Base-by-base conservation (phyloP, 2,797 vertebrate genomes). In the Platalea minor region DNA sequence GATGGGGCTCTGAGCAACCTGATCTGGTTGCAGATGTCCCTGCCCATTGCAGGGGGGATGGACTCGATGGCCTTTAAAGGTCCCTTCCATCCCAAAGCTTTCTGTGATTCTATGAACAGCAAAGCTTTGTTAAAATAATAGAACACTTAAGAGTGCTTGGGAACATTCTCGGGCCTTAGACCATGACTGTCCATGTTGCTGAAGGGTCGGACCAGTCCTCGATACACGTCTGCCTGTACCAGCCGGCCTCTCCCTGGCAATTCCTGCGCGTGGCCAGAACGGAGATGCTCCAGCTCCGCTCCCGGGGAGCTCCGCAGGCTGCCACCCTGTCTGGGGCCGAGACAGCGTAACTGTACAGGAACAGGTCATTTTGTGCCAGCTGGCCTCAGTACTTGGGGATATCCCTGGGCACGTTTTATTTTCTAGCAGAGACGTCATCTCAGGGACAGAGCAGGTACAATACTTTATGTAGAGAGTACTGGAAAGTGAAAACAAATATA, bases 221-320 rank as follows among this genome's bases (percentile, higher is more conserved):
- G 2, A 23, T 11, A 20, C 4, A 3, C 3, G 5, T 24, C n/a
- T 29, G 48, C 48, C 33, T 8, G 18, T 3, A 16, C 50, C 41
- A 48, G 29, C 25, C 43, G 5, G 35, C 17, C 35, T 17, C 57
- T 13, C 41, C 31, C 59, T 4, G 4, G 45, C 76, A 23, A 26
- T 12, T 35, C 51, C 19, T 4, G n/a, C 2, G 1, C 0, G 1
- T 2, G 35, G 31, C 29, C 31, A 19, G 51, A 48, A 23, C 5
- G 0, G 11, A 2, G 1, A 23, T 0, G 21, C 43, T 33, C 25
- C 68, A 37, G 51, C 25, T 2, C 6, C 11, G 1, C n/a, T 17
- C 24, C 48, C 35, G 17, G 20, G 29, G 6, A 18, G 43, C 6
- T 14, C 33, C 39, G 46, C 12, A 17, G 1, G 29, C 24, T 26